phyloP scores from a whole-genome alignment of 2,888 invertebrate species.

The Drosophila atroscutellata region DNA sequence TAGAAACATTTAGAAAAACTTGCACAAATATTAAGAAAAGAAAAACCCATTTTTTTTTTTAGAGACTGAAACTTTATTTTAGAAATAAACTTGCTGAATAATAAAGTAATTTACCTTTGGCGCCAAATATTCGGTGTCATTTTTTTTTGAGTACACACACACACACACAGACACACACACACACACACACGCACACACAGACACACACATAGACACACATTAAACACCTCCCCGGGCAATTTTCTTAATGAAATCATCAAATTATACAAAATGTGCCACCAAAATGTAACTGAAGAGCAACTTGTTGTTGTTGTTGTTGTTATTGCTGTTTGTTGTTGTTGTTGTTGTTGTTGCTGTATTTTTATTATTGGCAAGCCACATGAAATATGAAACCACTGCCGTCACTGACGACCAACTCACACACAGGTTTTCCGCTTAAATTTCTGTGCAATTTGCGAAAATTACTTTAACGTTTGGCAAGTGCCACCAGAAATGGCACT shows the following conservation, averaged over 20 bases:
- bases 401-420: slow-evolving; percentile 20
- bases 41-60: background rate
- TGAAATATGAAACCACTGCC: slow-evolving; percentile 67
- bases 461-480: slow-evolving; percentile 47
- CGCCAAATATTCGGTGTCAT: background rate
- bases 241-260: slow-evolving; percentile 78
- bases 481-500: slow-evolving; percentile 6
- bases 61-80: background rate
- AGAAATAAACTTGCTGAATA: background rate
- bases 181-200: too few species aligned
- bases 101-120: background rate
- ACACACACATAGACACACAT: background rate
- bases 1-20: background rate
- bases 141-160: background rate
- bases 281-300: slow-evolving; percentile 65
- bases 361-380: slow-evolving; percentile 45
- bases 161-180: background rate
- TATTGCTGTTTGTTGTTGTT: background rate
- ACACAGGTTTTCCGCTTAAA: slow-evolving; percentile 3
- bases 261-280: slow-evolving; percentile 69
- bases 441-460: slow-evolving; percentile 36
- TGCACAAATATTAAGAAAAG: background rate
- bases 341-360: slow-evolving; percentile 18
- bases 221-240: slow-evolving; percentile 40
- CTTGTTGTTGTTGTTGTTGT: slow-evolving; percentile 27